Conservation (phyloP, 2,888 invertebrate species). For the Philereme transversata region DNA sequence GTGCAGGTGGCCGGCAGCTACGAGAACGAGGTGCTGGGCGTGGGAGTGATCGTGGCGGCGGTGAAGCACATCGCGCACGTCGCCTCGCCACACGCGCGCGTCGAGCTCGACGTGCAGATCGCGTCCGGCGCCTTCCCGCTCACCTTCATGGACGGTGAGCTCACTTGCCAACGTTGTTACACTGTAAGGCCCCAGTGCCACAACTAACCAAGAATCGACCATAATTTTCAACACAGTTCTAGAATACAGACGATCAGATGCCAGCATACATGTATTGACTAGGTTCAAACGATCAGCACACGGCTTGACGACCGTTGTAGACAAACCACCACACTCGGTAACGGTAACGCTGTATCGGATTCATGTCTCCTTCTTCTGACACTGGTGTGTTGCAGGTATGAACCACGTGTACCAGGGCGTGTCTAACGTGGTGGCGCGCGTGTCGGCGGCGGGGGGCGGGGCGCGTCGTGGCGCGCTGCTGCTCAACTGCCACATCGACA, state of each 20-base stretch:
- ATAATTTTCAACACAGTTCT: too few species aligned
- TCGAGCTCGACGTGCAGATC: slow-evolving; percentile 88
- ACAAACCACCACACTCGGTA: too few species aligned
- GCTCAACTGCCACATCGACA: slow-evolving; percentile 38
- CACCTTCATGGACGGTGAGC: slow-evolving; percentile 86
- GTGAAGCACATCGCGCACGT: slow-evolving; percentile 76
- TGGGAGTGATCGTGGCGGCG: slow-evolving; percentile 84
- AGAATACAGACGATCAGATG: too few species aligned
- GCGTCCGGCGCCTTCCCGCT: slow-evolving; percentile 90
- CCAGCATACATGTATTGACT: too few species aligned
- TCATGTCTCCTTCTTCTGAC: neutral
- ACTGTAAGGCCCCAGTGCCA: too few species aligned
- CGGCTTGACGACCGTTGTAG: too few species aligned
- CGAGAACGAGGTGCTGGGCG: slow-evolving; percentile 90
- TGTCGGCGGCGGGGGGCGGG: slow-evolving; percentile 75
- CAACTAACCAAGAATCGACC: too few species aligned
- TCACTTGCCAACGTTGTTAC: too few species aligned
- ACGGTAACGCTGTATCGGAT: neutral
- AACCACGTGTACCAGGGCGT: slow-evolving; percentile 93
- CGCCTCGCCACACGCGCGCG: slow-evolving; percentile 80
- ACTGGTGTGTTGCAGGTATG: slow-evolving; percentile 78
- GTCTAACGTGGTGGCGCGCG: slow-evolving; percentile 89
- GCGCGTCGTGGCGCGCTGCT: slow-evolving; percentile 85
- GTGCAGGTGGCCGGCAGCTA: slow-evolving; percentile 86
- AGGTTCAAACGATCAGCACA: too few species aligned